Evolutionary conservation across 2,797 vertebrate species (phyloP).

Genomic region (Yasuhikotakia modesta): DNA sequence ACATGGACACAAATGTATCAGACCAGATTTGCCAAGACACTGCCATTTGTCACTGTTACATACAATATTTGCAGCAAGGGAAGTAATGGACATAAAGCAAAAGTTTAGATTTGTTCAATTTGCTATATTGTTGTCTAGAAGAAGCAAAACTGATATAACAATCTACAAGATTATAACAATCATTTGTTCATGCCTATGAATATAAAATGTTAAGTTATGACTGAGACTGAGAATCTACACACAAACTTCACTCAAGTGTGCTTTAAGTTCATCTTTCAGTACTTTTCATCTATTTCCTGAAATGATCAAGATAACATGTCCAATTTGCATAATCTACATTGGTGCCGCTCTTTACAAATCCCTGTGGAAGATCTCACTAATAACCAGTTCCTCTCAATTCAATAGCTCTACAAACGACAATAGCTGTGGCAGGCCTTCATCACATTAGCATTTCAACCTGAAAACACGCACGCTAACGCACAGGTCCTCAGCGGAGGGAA

Average conservation of each 20-base stretch:
- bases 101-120: no score
- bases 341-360: conserved; percentile 43
- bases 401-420: no score
- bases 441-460: conserved; percentile 28
- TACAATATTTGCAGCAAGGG: no score
- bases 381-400: conserved; percentile 24
- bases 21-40: no score
- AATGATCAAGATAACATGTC: conserved; percentile 50
- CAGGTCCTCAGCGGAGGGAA: background rate
- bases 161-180: background rate
- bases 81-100: no score
- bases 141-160: background rate
- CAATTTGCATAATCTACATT: conserved; percentile 61
- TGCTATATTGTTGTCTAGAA: no score
- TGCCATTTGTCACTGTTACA: no score
- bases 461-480: background rate
- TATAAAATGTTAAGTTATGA: background rate
- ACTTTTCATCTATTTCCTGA: conserved; percentile 46
- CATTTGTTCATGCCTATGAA: background rate
- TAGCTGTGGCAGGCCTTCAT: no score
- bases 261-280: conserved; percentile 31
- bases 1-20: no score
- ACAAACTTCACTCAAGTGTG: conserved; percentile 8
- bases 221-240: background rate
- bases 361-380: conserved; percentile 21